phyloP scores from a whole-genome alignment of 2,797 vertebrate genomes.

The Tangara arthus region DNA sequence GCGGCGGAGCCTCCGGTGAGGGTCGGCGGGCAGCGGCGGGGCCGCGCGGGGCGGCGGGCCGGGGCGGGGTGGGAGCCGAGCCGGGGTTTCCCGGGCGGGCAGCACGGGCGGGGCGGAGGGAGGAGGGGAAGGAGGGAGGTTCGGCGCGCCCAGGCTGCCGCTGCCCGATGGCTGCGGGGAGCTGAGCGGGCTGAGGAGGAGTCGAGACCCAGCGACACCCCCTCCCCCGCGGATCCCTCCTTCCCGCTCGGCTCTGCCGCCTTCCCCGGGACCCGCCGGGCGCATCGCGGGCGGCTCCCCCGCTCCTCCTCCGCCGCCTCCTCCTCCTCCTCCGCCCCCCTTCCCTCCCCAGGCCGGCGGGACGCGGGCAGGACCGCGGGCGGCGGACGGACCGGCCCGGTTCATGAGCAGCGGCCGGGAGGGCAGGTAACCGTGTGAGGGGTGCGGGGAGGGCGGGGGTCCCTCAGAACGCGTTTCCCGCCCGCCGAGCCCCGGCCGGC shows the following conservation, averaged over 20 bases:
- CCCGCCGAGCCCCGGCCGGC: not conserved
- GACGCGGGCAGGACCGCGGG: constrained; percentile 29
- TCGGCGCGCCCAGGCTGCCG: constrained; percentile 61
- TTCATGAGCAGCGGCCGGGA: constrained; percentile 57
- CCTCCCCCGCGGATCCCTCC: not conserved
- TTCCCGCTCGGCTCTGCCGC: not conserved
- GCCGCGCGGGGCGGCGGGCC: not conserved
- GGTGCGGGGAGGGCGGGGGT: not conserved
- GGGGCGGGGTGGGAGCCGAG: not conserved
- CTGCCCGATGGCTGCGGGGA: constrained; percentile 68
- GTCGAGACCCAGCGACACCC: constrained; percentile 42
- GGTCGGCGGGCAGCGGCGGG: not conserved
- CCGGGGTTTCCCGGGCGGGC: constrained; percentile 55
- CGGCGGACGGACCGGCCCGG: constrained; percentile 29
- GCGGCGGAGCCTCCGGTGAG: not conserved
- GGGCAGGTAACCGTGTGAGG: not conserved
- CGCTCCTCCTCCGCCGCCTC: not conserved
- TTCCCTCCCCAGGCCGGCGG: constrained; percentile 33
- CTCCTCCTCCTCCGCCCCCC: not conserved
- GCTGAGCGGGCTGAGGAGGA: constrained; percentile 62
- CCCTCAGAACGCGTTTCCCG: not conserved
- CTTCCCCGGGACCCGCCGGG: not conserved
- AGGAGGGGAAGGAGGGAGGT: not conserved
- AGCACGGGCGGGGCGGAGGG: constrained; percentile 56
- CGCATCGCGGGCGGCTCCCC: constrained; percentile 32